Percentiles rank a stretch among this genome's conserved stretches.
Conservation (phyloP, 2,797 vertebrate species). For the Poliocrania exsul region DNA sequence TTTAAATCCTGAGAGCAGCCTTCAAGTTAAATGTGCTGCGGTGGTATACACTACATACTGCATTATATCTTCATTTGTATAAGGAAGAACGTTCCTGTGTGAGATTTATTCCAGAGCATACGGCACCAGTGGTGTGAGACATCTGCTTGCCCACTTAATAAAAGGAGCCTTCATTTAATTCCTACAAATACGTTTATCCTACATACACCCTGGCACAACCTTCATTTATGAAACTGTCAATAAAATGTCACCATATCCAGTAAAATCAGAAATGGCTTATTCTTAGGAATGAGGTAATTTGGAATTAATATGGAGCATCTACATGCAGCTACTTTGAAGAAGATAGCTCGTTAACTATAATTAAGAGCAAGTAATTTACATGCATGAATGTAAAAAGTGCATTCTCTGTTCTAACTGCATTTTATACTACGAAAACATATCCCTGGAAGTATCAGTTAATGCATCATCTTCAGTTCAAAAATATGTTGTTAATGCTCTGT, state of each 20-base stretch:
- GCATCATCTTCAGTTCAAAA: background rate
- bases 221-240: background rate
- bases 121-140: background rate
- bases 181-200: background rate
- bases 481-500: constrained; percentile 24
- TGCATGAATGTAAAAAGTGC: background rate
- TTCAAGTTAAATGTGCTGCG: background rate
- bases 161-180: background rate
- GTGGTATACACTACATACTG: background rate
- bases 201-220: background rate
- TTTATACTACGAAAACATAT: background rate
- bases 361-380: constrained; percentile 22
- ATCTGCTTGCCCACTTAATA: background rate
- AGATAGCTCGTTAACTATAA: constrained; percentile 35
- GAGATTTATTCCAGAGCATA: background rate
- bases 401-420: background rate
- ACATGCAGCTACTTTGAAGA: background rate
- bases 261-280: background rate
- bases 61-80: constrained; percentile 58
- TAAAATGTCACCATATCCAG: constrained; percentile 6
- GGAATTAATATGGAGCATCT: background rate
- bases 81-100: background rate
- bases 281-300: background rate
- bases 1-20: background rate
- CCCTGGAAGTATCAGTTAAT: background rate